A percentile compares a stretch with the other conserved stretches of the same genome.
phyloP scores from a whole-genome alignment of 2,888 invertebrate species.

The Rotaria magnacalcarata region DNA sequence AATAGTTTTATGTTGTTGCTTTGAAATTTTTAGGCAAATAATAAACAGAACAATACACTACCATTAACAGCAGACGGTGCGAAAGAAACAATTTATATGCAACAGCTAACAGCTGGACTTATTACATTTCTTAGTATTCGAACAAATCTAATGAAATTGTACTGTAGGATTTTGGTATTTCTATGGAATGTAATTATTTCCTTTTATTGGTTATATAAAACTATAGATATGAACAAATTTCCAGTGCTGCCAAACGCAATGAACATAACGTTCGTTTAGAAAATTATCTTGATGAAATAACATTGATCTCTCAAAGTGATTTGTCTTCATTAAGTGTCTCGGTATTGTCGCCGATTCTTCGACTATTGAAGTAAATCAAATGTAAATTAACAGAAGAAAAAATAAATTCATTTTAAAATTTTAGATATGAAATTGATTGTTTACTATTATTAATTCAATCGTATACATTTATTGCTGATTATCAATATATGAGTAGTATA shows the following conservation, averaged over 20 bases:
- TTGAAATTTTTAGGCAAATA: not conserved
- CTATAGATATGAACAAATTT: slow-evolving; percentile 9
- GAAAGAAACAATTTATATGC: not conserved
- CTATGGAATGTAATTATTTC: not conserved
- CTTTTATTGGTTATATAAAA: too few relatives aligned
- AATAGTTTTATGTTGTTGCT: not conserved
- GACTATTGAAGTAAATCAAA: not conserved
- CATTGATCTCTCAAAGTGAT: not conserved
- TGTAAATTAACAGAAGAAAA: too few relatives aligned
- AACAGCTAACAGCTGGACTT: not conserved
- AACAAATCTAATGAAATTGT: slow-evolving; percentile 20
- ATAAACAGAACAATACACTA: not conserved
- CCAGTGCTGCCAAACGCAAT: not conserved
- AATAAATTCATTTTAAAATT: not conserved
- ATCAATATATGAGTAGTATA: slow-evolving; percentile 1
- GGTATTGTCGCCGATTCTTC: not conserved
- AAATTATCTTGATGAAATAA: not conserved
- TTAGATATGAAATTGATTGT: slow-evolving; percentile 2
- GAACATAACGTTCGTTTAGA: not conserved
- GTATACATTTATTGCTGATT: not conserved
- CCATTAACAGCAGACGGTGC: not conserved
- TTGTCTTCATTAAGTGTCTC: not conserved
- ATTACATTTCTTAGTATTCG: not conserved
- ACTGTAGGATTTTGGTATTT: not conserved
- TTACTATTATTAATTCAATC: not conserved